Evolutionary conservation across 2,888 invertebrate species (phyloP).

Genomic region (Germaria angustata): DNA sequence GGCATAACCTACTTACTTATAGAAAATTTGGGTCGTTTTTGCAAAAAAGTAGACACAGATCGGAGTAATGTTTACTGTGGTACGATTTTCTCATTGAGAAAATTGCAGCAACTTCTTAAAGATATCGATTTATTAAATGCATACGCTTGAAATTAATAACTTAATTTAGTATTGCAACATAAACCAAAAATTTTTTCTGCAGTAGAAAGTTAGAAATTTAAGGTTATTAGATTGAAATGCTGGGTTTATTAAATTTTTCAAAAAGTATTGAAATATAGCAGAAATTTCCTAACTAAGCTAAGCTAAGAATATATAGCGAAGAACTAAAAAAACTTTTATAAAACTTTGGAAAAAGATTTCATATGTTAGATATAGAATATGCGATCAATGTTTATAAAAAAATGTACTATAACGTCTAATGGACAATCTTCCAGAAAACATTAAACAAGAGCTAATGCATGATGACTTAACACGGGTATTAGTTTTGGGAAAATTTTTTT

Average conservation of each 20-base stretch:
- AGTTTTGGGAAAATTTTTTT: neutral
- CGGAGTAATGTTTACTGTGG: too few species aligned
- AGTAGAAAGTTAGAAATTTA: neutral
- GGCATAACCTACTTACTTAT: conserved; percentile 5
- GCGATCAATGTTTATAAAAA: conserved; percentile 1
- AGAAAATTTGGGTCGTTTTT: too few species aligned
- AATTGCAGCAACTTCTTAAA: too few species aligned
- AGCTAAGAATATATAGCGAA: neutral
- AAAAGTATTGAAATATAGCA: neutral
- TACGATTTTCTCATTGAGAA: too few species aligned
- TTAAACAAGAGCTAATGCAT: neutral
- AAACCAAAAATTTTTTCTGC: conserved; percentile 6
- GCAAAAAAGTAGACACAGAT: too few species aligned
- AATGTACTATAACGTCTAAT: neutral
- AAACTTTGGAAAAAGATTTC: neutral
- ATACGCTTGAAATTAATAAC: conserved; percentile 21
- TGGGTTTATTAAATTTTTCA: neutral
- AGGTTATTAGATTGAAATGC: neutral
- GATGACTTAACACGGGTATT: conserved; percentile 3
- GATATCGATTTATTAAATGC: too few species aligned
- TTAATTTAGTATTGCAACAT: conserved; percentile 9
- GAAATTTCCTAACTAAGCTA: neutral
- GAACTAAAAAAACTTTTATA: neutral
- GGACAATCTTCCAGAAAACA: conserved; percentile 20
- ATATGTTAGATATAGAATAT: neutral